These are phyloP conservation scores for Emydura subglobosa DNA, from an alignment of 2,113 vertebrate species.

Conservation along the genomic window DNA sequence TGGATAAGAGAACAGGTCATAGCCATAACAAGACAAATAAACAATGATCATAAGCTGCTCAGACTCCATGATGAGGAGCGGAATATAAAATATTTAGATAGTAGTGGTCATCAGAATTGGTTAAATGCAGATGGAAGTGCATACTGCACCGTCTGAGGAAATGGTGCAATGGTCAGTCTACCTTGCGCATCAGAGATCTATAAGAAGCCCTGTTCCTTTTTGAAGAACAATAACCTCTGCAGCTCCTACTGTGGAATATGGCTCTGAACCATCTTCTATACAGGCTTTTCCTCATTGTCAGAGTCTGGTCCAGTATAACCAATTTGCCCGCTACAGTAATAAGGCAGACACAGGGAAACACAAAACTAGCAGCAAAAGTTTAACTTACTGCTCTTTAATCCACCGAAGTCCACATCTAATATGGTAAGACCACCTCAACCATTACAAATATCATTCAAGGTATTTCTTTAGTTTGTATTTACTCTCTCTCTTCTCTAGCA, in stretches of 20 bases:
- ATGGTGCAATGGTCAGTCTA: neutral
- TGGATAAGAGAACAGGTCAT: neutral
- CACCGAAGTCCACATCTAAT: neutral
- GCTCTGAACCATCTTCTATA: neutral
- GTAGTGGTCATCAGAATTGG: neutral
- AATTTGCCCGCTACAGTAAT: neutral
- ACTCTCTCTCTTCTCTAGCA: neutral
- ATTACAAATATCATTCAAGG: neutral
- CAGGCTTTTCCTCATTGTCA: neutral
- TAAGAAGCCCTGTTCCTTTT: neutral
- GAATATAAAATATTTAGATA: neutral
- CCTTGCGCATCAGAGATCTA: neutral
- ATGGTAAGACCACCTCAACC: neutral
- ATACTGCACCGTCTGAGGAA: neutral
- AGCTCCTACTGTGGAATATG: neutral
- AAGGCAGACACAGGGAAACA: neutral
- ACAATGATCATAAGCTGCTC: accelerated
- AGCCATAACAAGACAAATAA: accelerated
- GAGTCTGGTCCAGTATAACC: neutral
- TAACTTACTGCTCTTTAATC: neutral
- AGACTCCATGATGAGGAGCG: neutral
- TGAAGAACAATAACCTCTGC: neutral
- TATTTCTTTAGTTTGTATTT: neutral
- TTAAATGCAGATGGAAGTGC: neutral
- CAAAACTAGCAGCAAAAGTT: neutral